Conservation (phyloP, 2,113 vertebrate genomes). For the Synodontis membranacea region DNA sequence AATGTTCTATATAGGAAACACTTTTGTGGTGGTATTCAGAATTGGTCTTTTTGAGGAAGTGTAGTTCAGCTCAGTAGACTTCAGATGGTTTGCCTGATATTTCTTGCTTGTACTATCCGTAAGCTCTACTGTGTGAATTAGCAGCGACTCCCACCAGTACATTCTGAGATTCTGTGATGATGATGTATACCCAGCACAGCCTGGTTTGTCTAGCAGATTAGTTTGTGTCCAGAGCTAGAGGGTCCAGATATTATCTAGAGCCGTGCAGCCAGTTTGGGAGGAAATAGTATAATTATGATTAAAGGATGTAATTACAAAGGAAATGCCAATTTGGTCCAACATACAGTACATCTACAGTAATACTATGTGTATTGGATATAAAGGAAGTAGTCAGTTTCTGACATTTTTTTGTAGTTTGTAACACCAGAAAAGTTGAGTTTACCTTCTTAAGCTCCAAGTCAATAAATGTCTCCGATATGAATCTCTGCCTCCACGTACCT, state of each 20-base stretch:
- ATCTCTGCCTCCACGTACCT: not conserved
- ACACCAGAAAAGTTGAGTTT: not conserved
- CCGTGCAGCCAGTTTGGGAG: conserved; percentile 31
- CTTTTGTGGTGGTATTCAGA: not conserved
- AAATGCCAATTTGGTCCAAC: conserved; percentile 60
- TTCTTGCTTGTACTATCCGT: not conserved
- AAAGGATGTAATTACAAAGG: conserved; percentile 65
- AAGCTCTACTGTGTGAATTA: conserved; percentile 3
- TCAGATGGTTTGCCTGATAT: conserved; percentile 5
- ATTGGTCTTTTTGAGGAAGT: not conserved
- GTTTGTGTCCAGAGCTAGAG: not conserved
- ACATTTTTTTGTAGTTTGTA: not conserved
- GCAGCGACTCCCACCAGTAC: not conserved
- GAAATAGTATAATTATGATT: conserved; percentile 67
- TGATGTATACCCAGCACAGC: conserved; percentile 8
- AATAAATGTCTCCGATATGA: conserved; percentile 5
- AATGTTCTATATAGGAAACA: not conserved
- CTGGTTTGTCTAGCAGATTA: conserved; percentile 13
- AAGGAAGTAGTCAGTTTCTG: not conserved
- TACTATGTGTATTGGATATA: conserved; percentile 1
- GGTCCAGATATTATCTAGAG: conserved; percentile 12
- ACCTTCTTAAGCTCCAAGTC: not conserved
- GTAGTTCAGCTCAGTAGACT: not conserved
- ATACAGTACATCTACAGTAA: not conserved
- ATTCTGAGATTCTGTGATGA: not conserved